Base-by-base conservation (phyloP, 2,797 vertebrate species). In the Holocentrus rufus region DNA sequence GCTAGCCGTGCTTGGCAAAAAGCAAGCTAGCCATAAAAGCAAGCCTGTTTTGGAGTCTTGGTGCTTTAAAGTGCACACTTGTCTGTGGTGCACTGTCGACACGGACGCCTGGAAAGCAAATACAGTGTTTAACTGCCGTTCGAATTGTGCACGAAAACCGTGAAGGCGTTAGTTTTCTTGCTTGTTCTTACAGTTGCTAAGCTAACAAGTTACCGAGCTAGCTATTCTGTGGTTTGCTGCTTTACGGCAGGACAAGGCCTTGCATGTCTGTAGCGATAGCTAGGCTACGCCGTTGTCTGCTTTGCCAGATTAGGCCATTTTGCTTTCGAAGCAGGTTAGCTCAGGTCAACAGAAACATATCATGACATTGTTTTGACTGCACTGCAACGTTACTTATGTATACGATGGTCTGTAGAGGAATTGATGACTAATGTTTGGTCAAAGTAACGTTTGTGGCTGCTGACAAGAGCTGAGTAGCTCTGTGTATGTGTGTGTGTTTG, bases 161-260 rank as follows among this genome's bases (percentile, higher is more conserved):
- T 23, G 2, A 31, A 7, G 57, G 46, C 60, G 4, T 56, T 23
- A 2, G 46, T 62, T 52, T 69, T 47, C 17, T 25, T 23, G 80
- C 75, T 63, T 75, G 74, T 76, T 75, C 75, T 39, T 73, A 74
- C 58, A 62, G 56, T 75, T 34, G 79, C 78, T 79, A 85, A 77
- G 85, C 87, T 88, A 85, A 59, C 75, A 71, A 82, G 74, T 65
- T 73, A 63, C 66, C 83, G 77, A 49, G 65, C 22, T 14, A 7
- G 78, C 75, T 83, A 80, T 81, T 69, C 71, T 72, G 46, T 10
- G 65, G 66, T 71, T 50, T 30, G 17, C 78, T 72, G 85, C 80
- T 89, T 76, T 84, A 85, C 86, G 84, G 83, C 49, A 88, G 81
- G 80, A 80, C 72, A 7, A 87, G 89, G 89, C 89, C 89, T 80